Conservation (phyloP, 1,140 invertebrate genomes). For the Metaphire vulgaris region DNA sequence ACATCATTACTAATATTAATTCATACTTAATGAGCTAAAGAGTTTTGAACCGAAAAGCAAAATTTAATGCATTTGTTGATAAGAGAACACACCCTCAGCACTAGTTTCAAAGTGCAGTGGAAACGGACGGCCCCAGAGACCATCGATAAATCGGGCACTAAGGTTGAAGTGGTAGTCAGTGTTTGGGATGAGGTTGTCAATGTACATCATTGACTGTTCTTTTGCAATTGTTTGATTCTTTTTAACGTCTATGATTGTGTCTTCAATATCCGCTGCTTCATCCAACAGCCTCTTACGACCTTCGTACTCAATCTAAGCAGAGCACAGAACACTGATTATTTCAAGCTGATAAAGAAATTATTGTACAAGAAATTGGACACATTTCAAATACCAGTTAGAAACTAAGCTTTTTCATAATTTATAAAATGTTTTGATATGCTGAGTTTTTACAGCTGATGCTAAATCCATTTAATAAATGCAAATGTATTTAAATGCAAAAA, state of each 20-base stretch:
- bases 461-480: too few species aligned
- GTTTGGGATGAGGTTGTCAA: slow-evolving; percentile 40
- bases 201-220: slow-evolving; percentile 32
- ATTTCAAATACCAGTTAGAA: too few species aligned
- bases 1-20: too few species aligned
- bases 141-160: slow-evolving; percentile 35
- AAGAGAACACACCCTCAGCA: not conserved
- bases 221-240: slow-evolving; percentile 16
- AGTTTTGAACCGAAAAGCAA: too few species aligned
- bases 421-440: too few species aligned
- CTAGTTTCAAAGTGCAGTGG: slow-evolving; percentile 16
- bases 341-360: too few species aligned
- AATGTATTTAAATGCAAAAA: too few species aligned
- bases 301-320: slow-evolving; percentile 69
- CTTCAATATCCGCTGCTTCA: slow-evolving; percentile 52
- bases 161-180: slow-evolving; percentile 45
- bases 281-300: slow-evolving; percentile 91
- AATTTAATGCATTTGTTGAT: too few species aligned
- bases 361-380: too few species aligned
- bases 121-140: not conserved
- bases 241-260: slow-evolving; percentile 15
- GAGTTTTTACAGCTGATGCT: too few species aligned
- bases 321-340: slow-evolving; percentile 15
- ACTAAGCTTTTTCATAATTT: too few species aligned
- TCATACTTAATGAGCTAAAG: too few species aligned